A percentile compares a stretch with the other conserved stretches of the same genome.
These are phyloP conservation scores for Amyelois transitella DNA, from an alignment of 1,140 invertebrate species.

Conservation along the genomic window DNA sequence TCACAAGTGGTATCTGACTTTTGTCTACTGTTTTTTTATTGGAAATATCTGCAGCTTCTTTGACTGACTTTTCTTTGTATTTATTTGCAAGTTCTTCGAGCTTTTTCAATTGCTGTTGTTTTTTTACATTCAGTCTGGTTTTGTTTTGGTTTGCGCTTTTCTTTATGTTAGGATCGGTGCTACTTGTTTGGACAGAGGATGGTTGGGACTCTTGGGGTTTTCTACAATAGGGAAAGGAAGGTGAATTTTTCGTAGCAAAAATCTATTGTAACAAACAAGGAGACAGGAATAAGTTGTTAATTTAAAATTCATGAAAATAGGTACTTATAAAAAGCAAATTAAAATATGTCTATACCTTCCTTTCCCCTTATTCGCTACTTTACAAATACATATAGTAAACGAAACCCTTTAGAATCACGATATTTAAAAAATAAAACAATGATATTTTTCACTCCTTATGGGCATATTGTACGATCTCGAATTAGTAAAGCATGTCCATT, in stretches of 20 bases:
- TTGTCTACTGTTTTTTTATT: constrained; percentile 16
- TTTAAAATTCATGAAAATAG: constrained; percentile 10
- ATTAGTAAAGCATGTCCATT: too few species aligned
- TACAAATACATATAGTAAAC: neutral
- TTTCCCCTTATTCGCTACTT: constrained; percentile 67
- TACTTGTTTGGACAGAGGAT: constrained; percentile 34
- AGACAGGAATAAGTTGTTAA: constrained; percentile 49
- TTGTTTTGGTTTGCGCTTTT: constrained; percentile 30
- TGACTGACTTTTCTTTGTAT: constrained; percentile 41
- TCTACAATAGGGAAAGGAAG: constrained; percentile 68
- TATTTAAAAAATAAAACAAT: too few species aligned
- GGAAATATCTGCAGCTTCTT: constrained; percentile 19
- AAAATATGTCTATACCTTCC: constrained; percentile 40
- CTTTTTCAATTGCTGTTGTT: constrained; percentile 51
- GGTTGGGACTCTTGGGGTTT: constrained; percentile 36
- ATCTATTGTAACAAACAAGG: constrained; percentile 55
- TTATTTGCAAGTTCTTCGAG: constrained; percentile 52
- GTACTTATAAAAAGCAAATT: constrained; percentile 23
- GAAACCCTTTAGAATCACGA: too few species aligned
- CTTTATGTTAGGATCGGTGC: constrained; percentile 32
- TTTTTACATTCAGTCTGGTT: constrained; percentile 39
- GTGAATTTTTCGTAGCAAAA: constrained; percentile 26
- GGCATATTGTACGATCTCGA: too few species aligned
- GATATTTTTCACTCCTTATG: too few species aligned
- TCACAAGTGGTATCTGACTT: constrained; percentile 26